Conservation (phyloP, 1,140 invertebrate genomes). For the Bombus polaris region DNA sequence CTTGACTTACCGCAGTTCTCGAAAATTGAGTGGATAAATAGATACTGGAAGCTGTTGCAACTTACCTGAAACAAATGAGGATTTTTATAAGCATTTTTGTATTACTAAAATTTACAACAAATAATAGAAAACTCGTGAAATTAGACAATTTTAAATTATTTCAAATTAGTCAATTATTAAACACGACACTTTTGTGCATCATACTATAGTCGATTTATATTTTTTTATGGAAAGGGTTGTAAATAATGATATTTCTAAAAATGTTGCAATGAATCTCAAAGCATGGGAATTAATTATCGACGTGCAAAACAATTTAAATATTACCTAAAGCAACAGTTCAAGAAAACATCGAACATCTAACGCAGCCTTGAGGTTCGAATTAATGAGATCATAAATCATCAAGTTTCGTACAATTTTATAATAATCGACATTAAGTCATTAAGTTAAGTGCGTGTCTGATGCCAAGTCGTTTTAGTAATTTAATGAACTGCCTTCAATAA, state of each 20-base stretch:
- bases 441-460: not conserved
- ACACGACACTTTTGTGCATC: too few species aligned
- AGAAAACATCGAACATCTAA: not conserved
- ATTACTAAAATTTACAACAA: not conserved
- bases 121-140: too few species aligned
- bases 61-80: slow-evolving; percentile 61
- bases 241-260: too few species aligned
- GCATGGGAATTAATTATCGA: too few species aligned
- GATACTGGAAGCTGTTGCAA: slow-evolving; percentile 1
- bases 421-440: not conserved
- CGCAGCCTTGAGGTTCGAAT: not conserved
- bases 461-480: not conserved
- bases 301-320: not conserved
- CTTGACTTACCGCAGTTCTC: slow-evolving; percentile 40
- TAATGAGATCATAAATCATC: not conserved
- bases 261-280: too few species aligned
- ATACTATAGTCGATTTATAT: too few species aligned
- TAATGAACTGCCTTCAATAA: not conserved
- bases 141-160: too few species aligned
- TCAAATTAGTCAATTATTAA: too few species aligned
- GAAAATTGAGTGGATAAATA: not conserved
- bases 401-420: not conserved
- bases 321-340: not conserved
- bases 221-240: too few species aligned
- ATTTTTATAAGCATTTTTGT: slow-evolving; percentile 17